Conservation (phyloP, 2,113 vertebrate species). For the Pelobates fuscus region DNA sequence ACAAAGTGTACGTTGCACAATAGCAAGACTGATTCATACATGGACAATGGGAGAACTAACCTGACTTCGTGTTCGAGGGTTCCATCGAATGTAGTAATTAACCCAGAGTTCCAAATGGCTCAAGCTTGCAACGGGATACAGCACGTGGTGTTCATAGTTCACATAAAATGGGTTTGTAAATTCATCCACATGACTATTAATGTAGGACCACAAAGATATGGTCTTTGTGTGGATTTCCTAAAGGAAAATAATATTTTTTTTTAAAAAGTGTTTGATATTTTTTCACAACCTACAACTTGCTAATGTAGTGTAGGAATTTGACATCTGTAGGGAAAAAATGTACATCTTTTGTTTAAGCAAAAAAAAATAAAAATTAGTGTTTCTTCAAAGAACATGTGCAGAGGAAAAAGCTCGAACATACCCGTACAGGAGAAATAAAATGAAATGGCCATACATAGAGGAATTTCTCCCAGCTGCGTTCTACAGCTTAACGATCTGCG, state of each 20-base stretch:
- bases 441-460: background rate
- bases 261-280: background rate
- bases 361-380: background rate
- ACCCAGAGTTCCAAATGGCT: conserved; percentile 93
- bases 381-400: background rate
- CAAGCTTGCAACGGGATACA: conserved; percentile 88
- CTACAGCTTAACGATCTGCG: background rate
- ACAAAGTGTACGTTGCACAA: too few relatives aligned
- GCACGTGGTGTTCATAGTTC: conserved; percentile 87
- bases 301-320: too few relatives aligned
- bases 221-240: conserved; percentile 84
- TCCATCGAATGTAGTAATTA: conserved; percentile 92
- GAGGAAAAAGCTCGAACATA: background rate
- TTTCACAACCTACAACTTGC: background rate
- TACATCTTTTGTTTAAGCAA: background rate
- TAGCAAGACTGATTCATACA: too few relatives aligned
- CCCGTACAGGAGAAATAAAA: too few relatives aligned
- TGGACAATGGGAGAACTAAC: too few relatives aligned
- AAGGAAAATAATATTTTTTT: conserved; percentile 27
- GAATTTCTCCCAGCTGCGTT: background rate
- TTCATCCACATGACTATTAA: conserved; percentile 91
- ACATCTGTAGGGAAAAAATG: too few relatives aligned
- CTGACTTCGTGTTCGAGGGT: conserved; percentile 92
- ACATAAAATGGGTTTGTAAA: conserved; percentile 95
- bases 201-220: conserved; percentile 89